Conservation (phyloP, 2,113 vertebrate species). For the Illadopsis cleaveri region DNA sequence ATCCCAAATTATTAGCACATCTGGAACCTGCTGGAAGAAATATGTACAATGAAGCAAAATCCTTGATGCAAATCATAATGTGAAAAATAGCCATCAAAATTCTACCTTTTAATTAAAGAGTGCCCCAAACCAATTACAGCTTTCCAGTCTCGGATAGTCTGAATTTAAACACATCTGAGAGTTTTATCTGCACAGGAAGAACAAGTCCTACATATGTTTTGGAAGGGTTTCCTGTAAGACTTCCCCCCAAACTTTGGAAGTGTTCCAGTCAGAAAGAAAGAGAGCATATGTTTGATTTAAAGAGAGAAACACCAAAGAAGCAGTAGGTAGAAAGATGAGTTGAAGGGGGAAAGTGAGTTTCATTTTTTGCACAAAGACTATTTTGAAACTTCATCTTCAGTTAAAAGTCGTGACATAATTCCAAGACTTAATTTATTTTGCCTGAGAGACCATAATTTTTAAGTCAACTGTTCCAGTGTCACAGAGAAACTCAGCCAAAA, state of each 20-base stretch:
- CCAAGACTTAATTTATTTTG: slow-evolving; percentile 31
- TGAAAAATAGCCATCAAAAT: neutral
- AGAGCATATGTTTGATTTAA: neutral
- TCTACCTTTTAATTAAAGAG: neutral
- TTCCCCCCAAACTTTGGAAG: slow-evolving; percentile 11
- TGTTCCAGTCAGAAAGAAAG: slow-evolving; percentile 8
- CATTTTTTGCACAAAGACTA: neutral
- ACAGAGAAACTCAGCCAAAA: neutral
- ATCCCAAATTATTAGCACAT: neutral
- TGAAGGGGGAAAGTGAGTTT: neutral
- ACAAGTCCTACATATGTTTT: slow-evolving; percentile 39
- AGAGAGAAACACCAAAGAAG: neutral
- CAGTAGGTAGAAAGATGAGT: neutral
- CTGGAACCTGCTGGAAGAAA: neutral
- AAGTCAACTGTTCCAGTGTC: neutral
- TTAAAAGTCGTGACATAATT: slow-evolving; percentile 14
- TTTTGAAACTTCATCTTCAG: slow-evolving; percentile 1
- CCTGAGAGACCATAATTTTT: neutral
- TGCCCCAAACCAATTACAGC: neutral
- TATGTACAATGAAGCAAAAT: neutral
- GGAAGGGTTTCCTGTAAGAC: slow-evolving; percentile 49
- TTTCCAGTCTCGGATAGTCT: neutral
- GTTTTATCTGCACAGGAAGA: slow-evolving; percentile 29
- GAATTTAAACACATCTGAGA: neutral
- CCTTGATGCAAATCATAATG: neutral